Evolutionary conservation across 2,113 vertebrate genomes (phyloP).

Genomic region (Nipponia nippon): DNA sequence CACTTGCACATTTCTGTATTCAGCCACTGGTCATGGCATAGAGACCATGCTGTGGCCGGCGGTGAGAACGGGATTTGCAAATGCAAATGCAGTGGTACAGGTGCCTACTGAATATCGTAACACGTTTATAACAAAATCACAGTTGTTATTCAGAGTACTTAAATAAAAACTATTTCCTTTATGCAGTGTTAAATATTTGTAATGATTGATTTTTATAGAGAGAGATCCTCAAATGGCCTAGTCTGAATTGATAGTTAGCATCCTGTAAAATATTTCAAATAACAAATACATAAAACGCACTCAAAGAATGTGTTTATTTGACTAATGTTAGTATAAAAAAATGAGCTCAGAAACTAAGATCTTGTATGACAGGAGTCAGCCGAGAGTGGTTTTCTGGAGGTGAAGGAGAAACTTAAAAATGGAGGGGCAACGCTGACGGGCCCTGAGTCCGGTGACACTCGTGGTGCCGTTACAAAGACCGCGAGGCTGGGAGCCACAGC

Average conservation of each 20-base stretch:
- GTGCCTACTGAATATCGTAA: background rate
- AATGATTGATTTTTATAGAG: background rate
- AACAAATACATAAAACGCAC: background rate
- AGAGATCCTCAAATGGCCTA: background rate
- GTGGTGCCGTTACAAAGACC: background rate
- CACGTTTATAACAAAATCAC: background rate
- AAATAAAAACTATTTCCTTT: background rate
- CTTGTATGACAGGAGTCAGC: background rate
- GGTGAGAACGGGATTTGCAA: background rate
- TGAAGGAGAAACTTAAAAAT: background rate
- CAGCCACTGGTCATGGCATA: background rate
- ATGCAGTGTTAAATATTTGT: background rate
- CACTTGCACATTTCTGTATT: background rate
- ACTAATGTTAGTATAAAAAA: background rate
- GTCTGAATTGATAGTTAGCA: background rate
- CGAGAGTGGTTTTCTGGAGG: background rate
- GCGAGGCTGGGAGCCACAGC: background rate
- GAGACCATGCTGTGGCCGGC: fast-evolving
- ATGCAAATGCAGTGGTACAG: background rate
- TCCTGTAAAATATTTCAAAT: background rate
- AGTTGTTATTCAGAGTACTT: background rate
- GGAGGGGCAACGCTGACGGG: fast-evolving
- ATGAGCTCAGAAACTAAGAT: background rate
- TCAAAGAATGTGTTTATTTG: background rate
- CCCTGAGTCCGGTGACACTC: fast-evolving